A percentile compares a stretch with the other conserved stretches of the same genome.
phyloP scores from a whole-genome alignment of 2,113 vertebrate genomes.

The Salvelinus fontinalis region DNA sequence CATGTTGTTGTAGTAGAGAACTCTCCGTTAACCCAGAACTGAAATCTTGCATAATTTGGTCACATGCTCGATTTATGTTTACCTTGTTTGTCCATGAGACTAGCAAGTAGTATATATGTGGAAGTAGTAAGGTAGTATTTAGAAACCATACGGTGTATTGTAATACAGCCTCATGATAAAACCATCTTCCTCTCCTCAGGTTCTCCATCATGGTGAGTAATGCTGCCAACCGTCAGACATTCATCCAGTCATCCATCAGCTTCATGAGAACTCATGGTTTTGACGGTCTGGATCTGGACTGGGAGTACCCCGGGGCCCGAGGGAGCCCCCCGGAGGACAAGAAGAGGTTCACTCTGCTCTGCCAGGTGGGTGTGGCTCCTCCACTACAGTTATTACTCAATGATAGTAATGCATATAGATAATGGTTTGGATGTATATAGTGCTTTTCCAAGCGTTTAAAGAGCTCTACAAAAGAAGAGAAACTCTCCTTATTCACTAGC shows the following conservation, averaged over 20 bases:
- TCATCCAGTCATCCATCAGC: slow-evolving; percentile 78
- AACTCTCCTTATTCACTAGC: too few relatives aligned
- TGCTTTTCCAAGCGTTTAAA: too few relatives aligned
- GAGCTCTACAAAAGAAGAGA: too few relatives aligned
- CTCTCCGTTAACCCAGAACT: too few relatives aligned
- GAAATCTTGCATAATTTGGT: too few relatives aligned
- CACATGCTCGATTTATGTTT: too few relatives aligned
- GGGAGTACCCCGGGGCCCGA: slow-evolving; percentile 80
- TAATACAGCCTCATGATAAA: background rate
- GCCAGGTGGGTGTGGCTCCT: slow-evolving; percentile 64
- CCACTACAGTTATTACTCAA: background rate
- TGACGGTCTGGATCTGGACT: slow-evolving; percentile 82
- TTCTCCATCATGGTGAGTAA: slow-evolving; percentile 77
- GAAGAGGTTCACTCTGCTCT: slow-evolving; percentile 74
- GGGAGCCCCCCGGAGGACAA: slow-evolving; percentile 82
- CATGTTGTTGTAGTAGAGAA: too few relatives aligned
- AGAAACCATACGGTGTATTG: background rate
- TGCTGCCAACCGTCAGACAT: slow-evolving; percentile 68
- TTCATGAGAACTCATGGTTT: slow-evolving; percentile 78
- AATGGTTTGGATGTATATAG: too few relatives aligned
- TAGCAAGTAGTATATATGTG: too few relatives aligned
- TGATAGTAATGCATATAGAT: too few relatives aligned
- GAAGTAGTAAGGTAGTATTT: background rate
- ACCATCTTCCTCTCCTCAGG: slow-evolving; percentile 46
- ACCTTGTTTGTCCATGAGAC: too few relatives aligned